Conservation (phyloP, 2,888 invertebrate genomes). For the Biston stratarius region DNA sequence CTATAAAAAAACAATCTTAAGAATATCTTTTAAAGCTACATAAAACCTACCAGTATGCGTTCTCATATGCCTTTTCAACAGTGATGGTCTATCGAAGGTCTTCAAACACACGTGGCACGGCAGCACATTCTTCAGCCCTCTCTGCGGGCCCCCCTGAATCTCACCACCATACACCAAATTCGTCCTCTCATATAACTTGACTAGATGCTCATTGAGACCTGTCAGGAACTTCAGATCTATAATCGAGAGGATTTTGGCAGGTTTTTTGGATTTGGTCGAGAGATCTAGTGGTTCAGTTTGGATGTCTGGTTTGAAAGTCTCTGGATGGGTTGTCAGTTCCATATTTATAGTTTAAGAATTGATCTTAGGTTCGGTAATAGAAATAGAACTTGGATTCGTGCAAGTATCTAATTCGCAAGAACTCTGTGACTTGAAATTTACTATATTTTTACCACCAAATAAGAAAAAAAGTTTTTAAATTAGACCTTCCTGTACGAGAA, state of each 20-base stretch:
- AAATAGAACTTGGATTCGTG: neutral
- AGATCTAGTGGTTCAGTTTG: conserved; percentile 79
- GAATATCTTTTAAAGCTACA: too few relatives aligned
- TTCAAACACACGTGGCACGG: conserved; percentile 89
- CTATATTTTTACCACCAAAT: too few relatives aligned
- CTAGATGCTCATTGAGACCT: conserved; percentile 75
- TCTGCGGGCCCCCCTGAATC: conserved; percentile 45
- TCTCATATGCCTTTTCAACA: conserved; percentile 89
- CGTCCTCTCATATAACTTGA: conserved; percentile 75
- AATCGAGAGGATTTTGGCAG: conserved; percentile 62
- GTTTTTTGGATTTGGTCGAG: conserved; percentile 61
- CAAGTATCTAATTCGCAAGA: neutral
- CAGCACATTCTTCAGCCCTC: conserved; percentile 66
- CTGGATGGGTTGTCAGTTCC: conserved; percentile 24
- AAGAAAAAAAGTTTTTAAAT: too few relatives aligned
- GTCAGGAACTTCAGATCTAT: conserved; percentile 76
- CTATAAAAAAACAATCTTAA: too few relatives aligned
- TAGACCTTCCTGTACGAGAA: too few relatives aligned
- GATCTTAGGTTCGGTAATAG: neutral
- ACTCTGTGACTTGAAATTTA: too few relatives aligned
- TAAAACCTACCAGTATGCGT: conserved; percentile 87
- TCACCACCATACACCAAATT: conserved; percentile 57
- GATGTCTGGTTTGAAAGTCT: conserved; percentile 47
- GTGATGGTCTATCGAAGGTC: conserved; percentile 89
- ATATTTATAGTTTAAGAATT: conserved; percentile 1